Percentiles rank a stretch among this genome's conserved stretches.
Evolutionary conservation across 2,888 invertebrate genomes (phyloP).

Genomic region (Carcina quercana): DNA sequence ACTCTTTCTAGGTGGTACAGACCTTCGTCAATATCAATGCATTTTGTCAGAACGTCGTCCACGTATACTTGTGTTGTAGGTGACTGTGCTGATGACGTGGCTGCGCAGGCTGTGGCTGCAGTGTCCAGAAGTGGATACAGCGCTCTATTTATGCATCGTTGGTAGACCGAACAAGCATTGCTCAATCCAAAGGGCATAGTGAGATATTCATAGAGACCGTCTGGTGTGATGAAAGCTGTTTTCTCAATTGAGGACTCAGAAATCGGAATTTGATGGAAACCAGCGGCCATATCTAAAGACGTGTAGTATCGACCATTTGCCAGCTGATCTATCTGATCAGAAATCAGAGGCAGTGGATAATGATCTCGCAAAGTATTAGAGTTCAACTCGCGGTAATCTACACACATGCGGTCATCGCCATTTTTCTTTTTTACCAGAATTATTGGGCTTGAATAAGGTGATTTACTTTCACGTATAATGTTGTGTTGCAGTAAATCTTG

Average conservation of each 20-base stretch:
- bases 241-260: constrained; percentile 6
- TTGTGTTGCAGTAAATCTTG: background rate
- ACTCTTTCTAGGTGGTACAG: constrained; percentile 11
- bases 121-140: constrained; percentile 9
- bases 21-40: constrained; percentile 3
- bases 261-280: constrained; percentile 7
- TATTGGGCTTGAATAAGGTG: constrained; percentile 13
- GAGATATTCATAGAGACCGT: constrained; percentile 11
- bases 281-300: constrained; percentile 5
- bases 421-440: constrained; percentile 13
- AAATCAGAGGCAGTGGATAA: constrained; percentile 14
- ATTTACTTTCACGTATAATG: constrained; percentile 10
- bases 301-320: constrained; percentile 2
- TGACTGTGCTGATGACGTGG: no score
- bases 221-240: constrained; percentile 9
- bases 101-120: no score
- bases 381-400: constrained; percentile 15
- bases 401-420: constrained; percentile 10
- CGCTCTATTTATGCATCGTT: constrained; percentile 15
- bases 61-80: constrained; percentile 16
- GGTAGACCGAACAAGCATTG: constrained; percentile 13
- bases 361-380: constrained; percentile 11
- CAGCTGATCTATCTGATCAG: constrained; percentile 9
- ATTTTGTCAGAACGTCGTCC: constrained; percentile 15
- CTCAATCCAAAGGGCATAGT: constrained; percentile 13